Evolutionary conservation across 2,888 invertebrate genomes (phyloP), one percentile per base, ranked within the genome.

Genomic region (Pammene aurita): DNA sequence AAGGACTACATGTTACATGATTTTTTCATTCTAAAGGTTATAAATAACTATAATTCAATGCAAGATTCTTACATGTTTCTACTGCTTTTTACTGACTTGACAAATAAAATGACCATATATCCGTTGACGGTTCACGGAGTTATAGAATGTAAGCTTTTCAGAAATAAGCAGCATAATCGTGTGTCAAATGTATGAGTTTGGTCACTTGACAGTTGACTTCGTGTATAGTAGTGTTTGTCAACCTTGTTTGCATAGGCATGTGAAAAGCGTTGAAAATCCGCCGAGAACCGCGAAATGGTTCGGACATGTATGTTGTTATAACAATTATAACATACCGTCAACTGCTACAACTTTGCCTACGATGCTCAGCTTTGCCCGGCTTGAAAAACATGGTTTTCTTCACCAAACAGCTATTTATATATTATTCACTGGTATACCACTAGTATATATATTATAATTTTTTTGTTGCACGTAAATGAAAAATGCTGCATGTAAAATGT

Each of bases 221-320:
- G 13, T 13, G 13, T 44, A 34, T 26, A 1, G 18, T 10, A 2
- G 11, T 66, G 61, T 68, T 66, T 69, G 61, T 66, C 60, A 71
- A 74, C 80, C 80, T 84, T 81, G 80, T 80, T 81, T 77, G 74
- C 74, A 73, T 75, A 77, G 77, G 72, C 71, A 78, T 76, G 81
- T 77, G 81, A 83, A 81, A 80, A 71, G 76, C 79, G 80, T 81
- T 75, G 77, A 80, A 77, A 84, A 83, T 82, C 74, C 71, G 71
- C 76, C 55, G 72, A 72, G 54, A n/a, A 71, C 73, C 74, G 61
- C 67, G 41, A 66, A 65, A 60, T 66, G 13, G 57, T 63, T 63
- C 48, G 5, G 67, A 63, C 67, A 63, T 44, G 14, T 7, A 7
- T 13, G 0, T 50, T 50, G 48, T 9, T 42, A 42, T 42, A 42